Conservation (phyloP, 2,888 invertebrate species). For the Agrilus mali region DNA sequence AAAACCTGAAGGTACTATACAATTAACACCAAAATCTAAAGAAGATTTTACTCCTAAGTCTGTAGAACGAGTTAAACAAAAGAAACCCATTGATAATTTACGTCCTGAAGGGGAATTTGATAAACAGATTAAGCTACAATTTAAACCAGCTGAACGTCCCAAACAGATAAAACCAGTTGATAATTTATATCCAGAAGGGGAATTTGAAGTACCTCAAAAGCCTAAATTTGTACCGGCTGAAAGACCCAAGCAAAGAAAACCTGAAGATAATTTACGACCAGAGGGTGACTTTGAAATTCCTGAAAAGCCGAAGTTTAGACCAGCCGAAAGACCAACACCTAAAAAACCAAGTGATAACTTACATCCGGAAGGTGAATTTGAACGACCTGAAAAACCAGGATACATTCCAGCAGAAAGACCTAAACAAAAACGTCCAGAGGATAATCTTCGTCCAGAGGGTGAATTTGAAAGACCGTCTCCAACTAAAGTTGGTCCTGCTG, state of each 20-base stretch:
- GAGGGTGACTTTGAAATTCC: slow-evolving; percentile 43
- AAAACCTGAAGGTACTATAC: slow-evolving; percentile 38
- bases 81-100: slow-evolving; percentile 35
- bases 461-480: slow-evolving; percentile 33
- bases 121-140: slow-evolving; percentile 26
- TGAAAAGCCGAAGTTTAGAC: slow-evolving; percentile 32
- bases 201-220: slow-evolving; percentile 30
- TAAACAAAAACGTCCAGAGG: slow-evolving; percentile 23
- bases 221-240: slow-evolving; percentile 31
- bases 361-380: slow-evolving; percentile 33
- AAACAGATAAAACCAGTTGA: slow-evolving; percentile 27
- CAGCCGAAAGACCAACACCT: slow-evolving; percentile 30
- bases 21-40: slow-evolving; percentile 33
- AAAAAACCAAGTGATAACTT: slow-evolving; percentile 42
- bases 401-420: slow-evolving; percentile 39
- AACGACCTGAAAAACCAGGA: slow-evolving; percentile 33
- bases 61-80: slow-evolving; percentile 29
- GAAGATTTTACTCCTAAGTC: slow-evolving; percentile 33
- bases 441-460: slow-evolving; percentile 28
- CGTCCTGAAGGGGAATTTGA: slow-evolving; percentile 37
- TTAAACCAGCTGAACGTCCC: slow-evolving; percentile 25
- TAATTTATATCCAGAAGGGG: slow-evolving; percentile 32
- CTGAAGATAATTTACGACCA: slow-evolving; percentile 39
- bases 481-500: slow-evolving; percentile 21
- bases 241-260: slow-evolving; percentile 29